These are phyloP conservation scores for Balanococcus diminutus DNA, from an alignment of 2,888 invertebrate species.

Conservation along the genomic window DNA sequence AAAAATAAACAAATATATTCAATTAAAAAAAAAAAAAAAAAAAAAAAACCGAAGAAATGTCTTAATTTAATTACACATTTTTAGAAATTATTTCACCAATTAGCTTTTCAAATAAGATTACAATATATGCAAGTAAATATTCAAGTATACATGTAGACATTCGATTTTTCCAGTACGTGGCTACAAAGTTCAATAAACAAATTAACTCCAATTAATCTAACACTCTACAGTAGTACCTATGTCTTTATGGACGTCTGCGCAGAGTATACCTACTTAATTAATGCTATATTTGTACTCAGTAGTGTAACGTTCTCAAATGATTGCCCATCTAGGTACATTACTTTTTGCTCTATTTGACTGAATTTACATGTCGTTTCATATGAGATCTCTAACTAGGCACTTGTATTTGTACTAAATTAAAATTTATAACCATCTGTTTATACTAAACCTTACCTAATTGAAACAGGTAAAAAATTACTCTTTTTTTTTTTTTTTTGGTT, in stretches of 20 bases:
- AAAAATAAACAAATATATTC: no score
- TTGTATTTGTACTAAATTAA: neutral
- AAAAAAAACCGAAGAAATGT: no score
- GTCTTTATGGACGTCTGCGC: neutral
- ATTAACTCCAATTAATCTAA: neutral
- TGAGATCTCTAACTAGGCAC: neutral
- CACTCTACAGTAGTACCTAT: neutral
- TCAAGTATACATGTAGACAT: neutral
- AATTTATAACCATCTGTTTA: neutral
- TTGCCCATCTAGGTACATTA: conserved; percentile 21
- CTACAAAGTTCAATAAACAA: neutral
- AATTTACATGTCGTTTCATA: neutral
- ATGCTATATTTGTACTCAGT: neutral
- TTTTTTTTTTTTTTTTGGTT: neutral
- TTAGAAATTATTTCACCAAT: no score
- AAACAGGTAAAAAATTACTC: neutral
- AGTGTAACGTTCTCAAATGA: conserved; percentile 6
- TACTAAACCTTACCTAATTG: neutral
- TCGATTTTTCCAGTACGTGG: neutral
- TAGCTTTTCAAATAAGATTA: neutral
- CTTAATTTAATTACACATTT: no score
- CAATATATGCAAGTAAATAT: neutral
- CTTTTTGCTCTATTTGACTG: conserved; percentile 35
- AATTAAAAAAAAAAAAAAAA: no score
- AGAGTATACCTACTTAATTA: conserved; percentile 7